Evolutionary conservation across 1,140 invertebrate species (phyloP).

Genomic region (Nautilus pompilius): DNA sequence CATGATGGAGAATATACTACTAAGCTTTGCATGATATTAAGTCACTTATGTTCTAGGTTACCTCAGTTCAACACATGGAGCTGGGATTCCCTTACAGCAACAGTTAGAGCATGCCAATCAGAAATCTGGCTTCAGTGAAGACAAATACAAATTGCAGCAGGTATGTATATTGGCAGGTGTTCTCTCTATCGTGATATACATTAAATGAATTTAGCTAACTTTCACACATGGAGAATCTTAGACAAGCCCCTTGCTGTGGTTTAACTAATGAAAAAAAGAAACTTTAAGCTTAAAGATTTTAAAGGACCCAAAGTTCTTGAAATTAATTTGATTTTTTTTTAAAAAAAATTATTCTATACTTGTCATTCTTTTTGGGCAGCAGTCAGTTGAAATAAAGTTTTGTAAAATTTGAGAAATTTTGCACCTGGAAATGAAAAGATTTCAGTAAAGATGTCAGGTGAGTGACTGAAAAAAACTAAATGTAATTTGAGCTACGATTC

Average conservation of each 20-base stretch:
- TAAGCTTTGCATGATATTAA: too few relatives aligned
- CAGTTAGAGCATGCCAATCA: constrained; percentile 43
- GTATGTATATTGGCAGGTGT: not conserved
- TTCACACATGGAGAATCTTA: not conserved
- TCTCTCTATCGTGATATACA: not conserved
- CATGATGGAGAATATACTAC: not conserved
- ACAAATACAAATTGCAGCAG: constrained; percentile 20
- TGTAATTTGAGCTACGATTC: not conserved
- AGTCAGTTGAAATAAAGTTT: not conserved
- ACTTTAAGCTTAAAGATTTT: not conserved
- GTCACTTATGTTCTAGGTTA: constrained; percentile 29
- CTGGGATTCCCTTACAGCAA: constrained; percentile 30
- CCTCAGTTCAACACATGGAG: constrained; percentile 21
- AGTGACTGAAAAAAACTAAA: not conserved
- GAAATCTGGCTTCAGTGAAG: constrained; percentile 26
- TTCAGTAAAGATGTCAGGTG: not conserved
- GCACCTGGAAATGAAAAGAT: not conserved
- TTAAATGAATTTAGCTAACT: not conserved
- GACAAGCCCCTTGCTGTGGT: not conserved
- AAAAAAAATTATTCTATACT: not conserved
- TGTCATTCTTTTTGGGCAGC: not conserved
- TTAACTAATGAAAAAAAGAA: not conserved
- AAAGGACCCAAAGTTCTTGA: not conserved
- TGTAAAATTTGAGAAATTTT: not conserved
- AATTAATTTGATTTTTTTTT: not conserved